Conservation (phyloP, 2,888 invertebrate genomes). For the Eupeodes latifasciatus region DNA sequence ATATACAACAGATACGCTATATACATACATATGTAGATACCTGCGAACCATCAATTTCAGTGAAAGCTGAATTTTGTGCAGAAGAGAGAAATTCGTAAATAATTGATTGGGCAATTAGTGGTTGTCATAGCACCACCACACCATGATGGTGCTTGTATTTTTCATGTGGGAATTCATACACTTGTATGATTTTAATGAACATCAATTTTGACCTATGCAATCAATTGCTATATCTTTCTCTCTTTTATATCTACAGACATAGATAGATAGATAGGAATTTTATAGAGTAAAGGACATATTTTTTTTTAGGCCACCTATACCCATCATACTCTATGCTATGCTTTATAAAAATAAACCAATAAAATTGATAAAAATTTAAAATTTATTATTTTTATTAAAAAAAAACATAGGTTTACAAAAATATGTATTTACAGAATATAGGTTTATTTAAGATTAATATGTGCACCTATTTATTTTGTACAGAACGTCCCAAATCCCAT, state of each 20-base stretch:
- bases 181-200: constrained; percentile 57
- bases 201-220: constrained; percentile 37
- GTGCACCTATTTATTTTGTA: too few relatives aligned
- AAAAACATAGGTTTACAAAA: too few relatives aligned
- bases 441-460: too few relatives aligned
- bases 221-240: constrained; percentile 16
- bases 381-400: too few relatives aligned
- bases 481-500: too few relatives aligned
- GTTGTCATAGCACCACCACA: constrained; percentile 59
- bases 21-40: background rate
- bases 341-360: background rate
- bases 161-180: constrained; percentile 68
- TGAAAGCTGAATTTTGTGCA: constrained; percentile 25
- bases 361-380: too few relatives aligned
- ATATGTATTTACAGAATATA: too few relatives aligned
- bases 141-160: constrained; percentile 46
- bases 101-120: constrained; percentile 75
- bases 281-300: background rate
- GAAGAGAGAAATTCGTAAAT: constrained; percentile 60
- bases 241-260: background rate
- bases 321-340: background rate
- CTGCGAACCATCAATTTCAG: constrained; percentile 28
- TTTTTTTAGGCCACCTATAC: background rate
- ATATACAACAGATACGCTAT: background rate
- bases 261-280: background rate